phyloP scores from a whole-genome alignment of 2,113 vertebrate genomes.

The Danio rerio region DNA sequence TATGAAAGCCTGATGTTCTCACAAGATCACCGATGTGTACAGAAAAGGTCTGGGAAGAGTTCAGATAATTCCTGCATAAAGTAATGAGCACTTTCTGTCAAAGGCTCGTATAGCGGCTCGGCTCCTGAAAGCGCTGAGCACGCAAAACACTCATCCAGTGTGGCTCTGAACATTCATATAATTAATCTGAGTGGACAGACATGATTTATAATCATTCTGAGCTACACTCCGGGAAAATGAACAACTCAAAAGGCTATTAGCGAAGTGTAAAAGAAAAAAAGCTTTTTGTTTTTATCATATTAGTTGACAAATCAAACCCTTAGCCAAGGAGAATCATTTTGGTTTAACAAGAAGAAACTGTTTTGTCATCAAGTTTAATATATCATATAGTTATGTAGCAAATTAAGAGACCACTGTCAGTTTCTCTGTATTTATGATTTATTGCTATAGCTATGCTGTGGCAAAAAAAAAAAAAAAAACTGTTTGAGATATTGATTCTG shows the following conservation, averaged over 20 bases:
- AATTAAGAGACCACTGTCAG: too few relatives aligned
- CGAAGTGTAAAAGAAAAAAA: background rate
- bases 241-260: background rate
- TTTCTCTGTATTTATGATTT: too few relatives aligned
- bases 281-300: background rate
- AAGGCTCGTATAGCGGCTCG: background rate
- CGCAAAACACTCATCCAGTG: background rate
- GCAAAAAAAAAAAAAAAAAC: too few relatives aligned
- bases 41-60: constrained; percentile 1
- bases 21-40: background rate
- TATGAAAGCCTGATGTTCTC: constrained; percentile 43
- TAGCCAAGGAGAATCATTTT: too few relatives aligned
- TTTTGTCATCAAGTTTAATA: too few relatives aligned
- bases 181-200: constrained; percentile 8
- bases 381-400: too few relatives aligned
- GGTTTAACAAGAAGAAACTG: too few relatives aligned
- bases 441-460: too few relatives aligned
- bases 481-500: too few relatives aligned
- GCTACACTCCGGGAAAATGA: background rate
- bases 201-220: background rate
- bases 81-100: background rate
- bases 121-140: background rate
- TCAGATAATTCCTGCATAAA: background rate
- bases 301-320: background rate
- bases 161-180: background rate